phyloP scores from a whole-genome alignment of 2,797 vertebrate species.

The Danionella dracula region DNA sequence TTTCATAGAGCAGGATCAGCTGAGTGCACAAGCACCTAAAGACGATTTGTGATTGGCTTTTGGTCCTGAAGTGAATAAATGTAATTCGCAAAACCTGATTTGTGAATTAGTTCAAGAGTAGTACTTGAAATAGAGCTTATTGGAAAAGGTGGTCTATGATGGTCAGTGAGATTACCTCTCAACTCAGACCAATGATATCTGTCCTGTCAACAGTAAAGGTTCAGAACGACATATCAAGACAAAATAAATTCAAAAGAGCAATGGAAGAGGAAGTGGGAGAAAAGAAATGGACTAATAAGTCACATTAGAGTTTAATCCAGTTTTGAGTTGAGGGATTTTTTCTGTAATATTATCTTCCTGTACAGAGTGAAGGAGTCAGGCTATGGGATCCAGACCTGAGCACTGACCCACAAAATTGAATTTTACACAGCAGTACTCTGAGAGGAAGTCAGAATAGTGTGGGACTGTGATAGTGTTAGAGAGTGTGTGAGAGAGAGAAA shows the following conservation, averaged over 20 bases:
- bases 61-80: too few species aligned
- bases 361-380: slow-evolving; percentile 10
- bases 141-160: too few species aligned
- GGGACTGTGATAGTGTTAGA: slow-evolving; percentile 48
- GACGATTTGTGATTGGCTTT: too few species aligned
- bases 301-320: slow-evolving; percentile 9
- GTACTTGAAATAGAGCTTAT: too few species aligned
- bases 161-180: not conserved
- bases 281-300: slow-evolving; percentile 3
- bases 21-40: not conserved
- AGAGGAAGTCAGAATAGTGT: slow-evolving; percentile 53
- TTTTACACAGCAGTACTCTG: slow-evolving; percentile 58
- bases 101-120: too few species aligned
- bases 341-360: slow-evolving; percentile 1
- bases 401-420: slow-evolving; percentile 66
- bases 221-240: not conserved
- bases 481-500: slow-evolving; percentile 16
- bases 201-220: not conserved
- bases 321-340: not conserved
- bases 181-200: not conserved
- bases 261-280: not conserved
- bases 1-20: too few species aligned
- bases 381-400: slow-evolving; percentile 60
- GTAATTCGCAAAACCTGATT: too few species aligned
- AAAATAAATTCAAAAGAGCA: not conserved